Conservation (phyloP, 92 coral and sea anemone species). For the Metridium senile region DNA sequence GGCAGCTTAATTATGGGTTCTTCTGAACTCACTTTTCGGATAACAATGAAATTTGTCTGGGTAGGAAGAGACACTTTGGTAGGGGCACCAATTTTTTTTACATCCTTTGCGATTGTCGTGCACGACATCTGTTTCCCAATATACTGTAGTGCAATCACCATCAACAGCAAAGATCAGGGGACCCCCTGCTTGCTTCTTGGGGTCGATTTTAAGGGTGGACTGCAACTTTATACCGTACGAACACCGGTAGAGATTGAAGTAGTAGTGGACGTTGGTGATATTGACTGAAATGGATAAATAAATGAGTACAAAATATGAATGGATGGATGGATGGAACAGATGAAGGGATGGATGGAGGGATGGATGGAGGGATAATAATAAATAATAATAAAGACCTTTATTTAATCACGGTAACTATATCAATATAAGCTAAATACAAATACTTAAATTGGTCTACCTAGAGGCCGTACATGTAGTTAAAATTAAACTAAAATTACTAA, state of each 20-base stretch:
- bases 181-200: conserved; percentile 62
- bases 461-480: too few species aligned
- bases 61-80: conserved; percentile 31
- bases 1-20: too few species aligned
- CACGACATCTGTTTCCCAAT: conserved; percentile 38
- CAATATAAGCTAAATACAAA: too few species aligned
- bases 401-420: too few species aligned
- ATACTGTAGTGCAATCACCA: conserved; percentile 61
- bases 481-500: too few species aligned
- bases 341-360: neutral
- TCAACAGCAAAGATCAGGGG: conserved; percentile 69
- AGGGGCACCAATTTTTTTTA: conserved; percentile 51
- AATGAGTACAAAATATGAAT: neutral
- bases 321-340: neutral
- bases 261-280: conserved; percentile 52
- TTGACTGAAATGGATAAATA: conserved; percentile 24
- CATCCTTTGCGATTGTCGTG: conserved; percentile 5
- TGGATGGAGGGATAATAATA: neutral
- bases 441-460: too few species aligned
- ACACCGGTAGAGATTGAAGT: conserved; percentile 75
- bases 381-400: too few species aligned
- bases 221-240: conserved; percentile 60
- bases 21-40: conserved; percentile 10
- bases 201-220: conserved; percentile 25
- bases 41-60: conserved; percentile 18